These are phyloP conservation scores for Spisula subtruncata DNA, from an alignment of 2,888 invertebrate species.

Conservation along the genomic window DNA sequence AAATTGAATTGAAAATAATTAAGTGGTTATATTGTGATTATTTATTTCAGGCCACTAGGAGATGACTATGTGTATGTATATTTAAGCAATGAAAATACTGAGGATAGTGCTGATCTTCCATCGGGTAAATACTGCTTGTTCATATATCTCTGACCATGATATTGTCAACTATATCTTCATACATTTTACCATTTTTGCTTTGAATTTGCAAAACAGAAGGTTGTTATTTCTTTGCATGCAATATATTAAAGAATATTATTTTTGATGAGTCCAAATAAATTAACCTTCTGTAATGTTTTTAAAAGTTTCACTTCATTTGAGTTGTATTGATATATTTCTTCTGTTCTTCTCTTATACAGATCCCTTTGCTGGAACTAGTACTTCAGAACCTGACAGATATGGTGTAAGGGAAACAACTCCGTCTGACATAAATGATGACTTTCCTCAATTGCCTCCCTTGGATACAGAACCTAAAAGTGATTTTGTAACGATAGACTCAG, in stretches of 20 bases:
- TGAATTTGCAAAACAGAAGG: too few relatives aligned
- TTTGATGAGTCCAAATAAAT: too few relatives aligned
- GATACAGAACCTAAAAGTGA: neutral
- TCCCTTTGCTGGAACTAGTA: neutral
- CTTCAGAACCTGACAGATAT: neutral
- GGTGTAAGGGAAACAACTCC: conserved; percentile 33
- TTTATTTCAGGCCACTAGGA: conserved; percentile 73
- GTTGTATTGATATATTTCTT: too few relatives aligned
- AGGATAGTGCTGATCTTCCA: conserved; percentile 65
- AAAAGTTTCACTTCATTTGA: too few relatives aligned
- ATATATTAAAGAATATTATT: too few relatives aligned
- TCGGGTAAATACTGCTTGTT: neutral
- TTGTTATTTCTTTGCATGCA: too few relatives aligned
- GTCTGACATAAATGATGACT: conserved; percentile 6
- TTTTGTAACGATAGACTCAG: conserved; percentile 55
- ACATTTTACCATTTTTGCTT: too few relatives aligned
- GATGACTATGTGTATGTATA: conserved; percentile 80
- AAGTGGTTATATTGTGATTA: neutral
- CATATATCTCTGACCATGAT: too few relatives aligned
- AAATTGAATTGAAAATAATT: too few relatives aligned
- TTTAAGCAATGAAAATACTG: conserved; percentile 78
- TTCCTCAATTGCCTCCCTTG: conserved; percentile 72
- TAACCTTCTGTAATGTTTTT: neutral
- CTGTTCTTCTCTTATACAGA: neutral
- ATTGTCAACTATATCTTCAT: too few relatives aligned